Evolutionary conservation across 2,113 vertebrate species (phyloP), one percentile per base, ranked within the genome.

Genomic region (Phrynosoma blainvillii): DNA sequence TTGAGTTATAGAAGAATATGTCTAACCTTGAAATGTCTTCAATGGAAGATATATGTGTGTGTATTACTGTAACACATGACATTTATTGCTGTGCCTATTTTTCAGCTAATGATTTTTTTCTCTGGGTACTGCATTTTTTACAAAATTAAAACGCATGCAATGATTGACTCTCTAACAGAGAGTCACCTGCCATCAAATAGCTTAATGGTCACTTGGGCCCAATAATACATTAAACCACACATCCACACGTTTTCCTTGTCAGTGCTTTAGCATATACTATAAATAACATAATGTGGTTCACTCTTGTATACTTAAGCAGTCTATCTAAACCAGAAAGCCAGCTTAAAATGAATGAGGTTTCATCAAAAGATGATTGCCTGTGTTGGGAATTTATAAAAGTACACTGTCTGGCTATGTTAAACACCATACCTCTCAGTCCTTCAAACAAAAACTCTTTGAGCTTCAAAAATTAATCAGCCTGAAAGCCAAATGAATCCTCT

Each of bases 381-480:
- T 62, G 32, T 75, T 90, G 84, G 84, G 83, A 92, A 91, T 94
- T 92, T 92, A 87, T 52, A 93, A 87, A 89, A 91, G 79, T 82
- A n/a, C 1, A 1, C 30, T 89, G 4, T 71, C 87, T 82, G 70
- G 30, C 70, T 79, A 14, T 85, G 91, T 90, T 93, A 93, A 92
- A 81, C 54, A 91, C 23, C 23, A 73, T 62, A 73, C 82, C 88
- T 54, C 82, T 94, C 74, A 89, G 80, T 89, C 65, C 88, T 30
- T 94, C 82, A 93, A 90, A 90, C 32, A 1, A 77, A 90, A 89
- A 90, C 84, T 84, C 89, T 84, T 87, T 88, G 75, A 90, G 76
- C 62, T 92, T 66, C 79, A 87, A 84, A 92, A 95, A 95, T 93
- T 95, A 95, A 95, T 96, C 94, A 92, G 32, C 85, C 47, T 90